phyloP scores from a whole-genome alignment of 2,797 vertebrate species.

The Malacoraja senta region DNA sequence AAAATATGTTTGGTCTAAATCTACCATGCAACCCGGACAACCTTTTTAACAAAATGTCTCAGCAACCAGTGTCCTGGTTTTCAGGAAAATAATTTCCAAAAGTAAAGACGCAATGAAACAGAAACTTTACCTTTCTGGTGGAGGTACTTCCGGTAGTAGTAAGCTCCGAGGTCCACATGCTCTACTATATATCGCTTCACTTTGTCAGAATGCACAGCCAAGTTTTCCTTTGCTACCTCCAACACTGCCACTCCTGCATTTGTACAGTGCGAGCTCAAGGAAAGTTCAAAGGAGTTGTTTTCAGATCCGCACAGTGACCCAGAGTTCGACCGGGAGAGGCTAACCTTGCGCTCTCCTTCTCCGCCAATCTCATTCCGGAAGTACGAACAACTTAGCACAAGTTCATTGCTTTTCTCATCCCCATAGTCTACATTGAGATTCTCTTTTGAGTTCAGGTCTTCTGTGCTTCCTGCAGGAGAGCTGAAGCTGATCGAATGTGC shows the following conservation, averaged over 20 bases:
- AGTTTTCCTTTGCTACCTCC: conserved; percentile 82
- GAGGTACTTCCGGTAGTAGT: conserved; percentile 91
- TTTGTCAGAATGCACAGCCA: conserved; percentile 73
- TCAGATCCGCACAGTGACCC: conserved; percentile 74
- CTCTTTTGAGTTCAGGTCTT: conserved; percentile 84
- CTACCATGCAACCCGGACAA: not conserved
- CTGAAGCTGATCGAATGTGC: conserved; percentile 87
- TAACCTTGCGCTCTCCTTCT: conserved; percentile 76
- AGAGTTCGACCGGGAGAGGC: conserved; percentile 76
- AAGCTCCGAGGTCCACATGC: conserved; percentile 87
- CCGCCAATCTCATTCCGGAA: conserved; percentile 92
- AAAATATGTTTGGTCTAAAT: not conserved
- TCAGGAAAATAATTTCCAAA: conserved; percentile 19
- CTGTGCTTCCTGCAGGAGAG: conserved; percentile 88
- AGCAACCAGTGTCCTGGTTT: conserved; percentile 38
- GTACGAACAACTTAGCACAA: conserved; percentile 87
- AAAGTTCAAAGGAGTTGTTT: conserved; percentile 74
- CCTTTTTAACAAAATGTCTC: not conserved
- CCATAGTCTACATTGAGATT: conserved; percentile 78
- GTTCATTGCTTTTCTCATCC: conserved; percentile 86
- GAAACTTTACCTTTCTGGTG: conserved; percentile 76
- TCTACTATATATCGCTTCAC: conserved; percentile 89
- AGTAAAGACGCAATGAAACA: conserved; percentile 16
- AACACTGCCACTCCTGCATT: conserved; percentile 89
- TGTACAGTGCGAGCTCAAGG: conserved; percentile 79